Evolutionary conservation across 2,113 vertebrate species (phyloP).

Genomic region (Otocyon megalotis): DNA sequence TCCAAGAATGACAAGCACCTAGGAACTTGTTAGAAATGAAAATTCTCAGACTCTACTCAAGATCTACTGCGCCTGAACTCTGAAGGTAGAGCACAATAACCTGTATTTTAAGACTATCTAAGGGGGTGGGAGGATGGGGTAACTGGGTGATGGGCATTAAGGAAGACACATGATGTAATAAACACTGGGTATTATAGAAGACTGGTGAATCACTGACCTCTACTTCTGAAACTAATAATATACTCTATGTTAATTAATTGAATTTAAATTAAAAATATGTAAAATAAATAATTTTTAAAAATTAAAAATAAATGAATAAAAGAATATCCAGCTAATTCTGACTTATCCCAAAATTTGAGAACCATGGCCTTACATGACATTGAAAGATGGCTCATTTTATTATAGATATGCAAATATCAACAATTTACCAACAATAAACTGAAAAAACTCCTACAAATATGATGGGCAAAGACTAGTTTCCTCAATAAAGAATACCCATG

Average conservation of each 20-base stretch:
- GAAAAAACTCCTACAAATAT: neutral
- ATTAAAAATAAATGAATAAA: no score
- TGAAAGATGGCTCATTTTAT: neutral
- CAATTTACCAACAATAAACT: neutral
- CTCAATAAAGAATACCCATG: constrained; percentile 21
- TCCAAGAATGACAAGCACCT: neutral
- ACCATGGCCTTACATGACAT: neutral
- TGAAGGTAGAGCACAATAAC: neutral
- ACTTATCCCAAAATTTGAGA: neutral
- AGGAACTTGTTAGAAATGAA: neutral
- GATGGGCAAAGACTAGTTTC: neutral
- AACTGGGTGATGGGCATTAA: no score
- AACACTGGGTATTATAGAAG: no score
- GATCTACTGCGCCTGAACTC: neutral
- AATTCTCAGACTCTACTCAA: neutral
- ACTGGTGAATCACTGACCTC: no score
- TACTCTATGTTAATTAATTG: no score
- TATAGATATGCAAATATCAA: neutral
- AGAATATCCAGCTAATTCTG: neutral
- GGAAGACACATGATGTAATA: no score
- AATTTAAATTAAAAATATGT: no score
- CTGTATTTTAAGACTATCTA: neutral
- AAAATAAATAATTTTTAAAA: no score
- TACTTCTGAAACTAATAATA: no score
- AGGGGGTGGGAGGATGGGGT: no score